Percentiles rank a stretch among this genome's conserved stretches.
Conservation (phyloP, 2,797 vertebrate genomes). For the Sardinella longiceps region DNA sequence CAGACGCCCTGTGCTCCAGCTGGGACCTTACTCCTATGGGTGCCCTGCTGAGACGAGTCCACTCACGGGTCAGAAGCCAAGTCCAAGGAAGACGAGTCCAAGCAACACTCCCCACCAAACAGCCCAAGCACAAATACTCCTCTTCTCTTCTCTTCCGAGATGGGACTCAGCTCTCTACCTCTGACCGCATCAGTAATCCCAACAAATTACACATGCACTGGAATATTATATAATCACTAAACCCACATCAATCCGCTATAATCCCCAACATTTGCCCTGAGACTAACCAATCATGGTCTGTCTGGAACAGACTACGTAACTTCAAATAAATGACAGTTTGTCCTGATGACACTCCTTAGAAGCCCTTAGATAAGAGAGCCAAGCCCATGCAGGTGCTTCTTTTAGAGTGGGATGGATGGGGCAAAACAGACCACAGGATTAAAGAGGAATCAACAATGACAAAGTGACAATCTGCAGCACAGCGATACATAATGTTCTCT, state of each 20-base stretch:
- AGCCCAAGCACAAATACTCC: neutral
- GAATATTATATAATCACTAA: constrained; percentile 75
- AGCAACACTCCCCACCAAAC: neutral
- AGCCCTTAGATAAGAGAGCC: neutral
- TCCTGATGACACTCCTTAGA: neutral
- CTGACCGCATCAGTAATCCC: constrained; percentile 38
- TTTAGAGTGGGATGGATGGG: neutral
- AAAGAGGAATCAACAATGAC: neutral
- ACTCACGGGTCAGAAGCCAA: neutral
- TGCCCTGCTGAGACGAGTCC: neutral
- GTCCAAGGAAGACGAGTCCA: too few species aligned
- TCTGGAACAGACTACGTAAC: constrained; percentile 6
- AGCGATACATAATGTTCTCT: neutral
- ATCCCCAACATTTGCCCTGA: constrained; percentile 61
- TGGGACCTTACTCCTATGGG: neutral
- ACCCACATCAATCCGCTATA: constrained; percentile 72
- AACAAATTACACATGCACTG: constrained; percentile 72
- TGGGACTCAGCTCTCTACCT: neutral
- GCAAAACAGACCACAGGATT: neutral
- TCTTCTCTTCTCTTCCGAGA: neutral
- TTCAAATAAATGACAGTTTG: constrained; percentile 15
- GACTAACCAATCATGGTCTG: constrained; percentile 41
- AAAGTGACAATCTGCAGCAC: neutral
- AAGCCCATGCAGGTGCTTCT: neutral
- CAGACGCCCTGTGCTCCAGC: neutral